Evolutionary conservation across 2,113 vertebrate genomes (phyloP).

Genomic region (Xenopus borealis): DNA sequence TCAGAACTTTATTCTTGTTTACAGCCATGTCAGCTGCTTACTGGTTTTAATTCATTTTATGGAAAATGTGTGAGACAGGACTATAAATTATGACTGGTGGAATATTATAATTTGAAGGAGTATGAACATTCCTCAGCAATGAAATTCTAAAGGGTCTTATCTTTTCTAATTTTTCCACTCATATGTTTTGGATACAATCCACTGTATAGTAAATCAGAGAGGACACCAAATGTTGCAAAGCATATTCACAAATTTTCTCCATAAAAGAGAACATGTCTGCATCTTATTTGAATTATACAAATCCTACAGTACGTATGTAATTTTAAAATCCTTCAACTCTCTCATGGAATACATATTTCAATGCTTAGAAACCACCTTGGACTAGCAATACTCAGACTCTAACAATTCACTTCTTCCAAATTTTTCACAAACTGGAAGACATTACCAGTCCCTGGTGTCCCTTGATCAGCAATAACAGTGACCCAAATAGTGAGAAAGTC

Average conservation of each 20-base stretch:
- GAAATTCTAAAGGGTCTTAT: background rate
- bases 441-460: slow-evolving; percentile 21
- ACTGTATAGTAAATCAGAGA: background rate
- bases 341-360: background rate
- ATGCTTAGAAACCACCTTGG: background rate
- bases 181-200: background rate
- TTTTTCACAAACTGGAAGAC: slow-evolving; percentile 19
- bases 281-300: background rate
- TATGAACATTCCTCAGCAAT: background rate
- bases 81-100: slow-evolving; percentile 14
- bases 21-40: slow-evolving; percentile 21
- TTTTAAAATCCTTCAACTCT: background rate
- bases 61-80: slow-evolving; percentile 13
- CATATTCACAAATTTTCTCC: background rate
- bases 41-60: slow-evolving; percentile 25
- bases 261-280: background rate
- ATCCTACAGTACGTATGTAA: background rate
- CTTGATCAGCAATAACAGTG: slow-evolving; percentile 1
- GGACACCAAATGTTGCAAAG: background rate
- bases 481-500: slow-evolving; percentile 8
- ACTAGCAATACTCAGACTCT: background rate
- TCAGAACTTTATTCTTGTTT: slow-evolving; percentile 28
- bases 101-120: slow-evolving; percentile 21
- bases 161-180: slow-evolving; percentile 9
- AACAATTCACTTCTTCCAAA: background rate